Base-by-base conservation (phyloP, 2,888 invertebrate species). In the Shargacucullia verbasci region DNA sequence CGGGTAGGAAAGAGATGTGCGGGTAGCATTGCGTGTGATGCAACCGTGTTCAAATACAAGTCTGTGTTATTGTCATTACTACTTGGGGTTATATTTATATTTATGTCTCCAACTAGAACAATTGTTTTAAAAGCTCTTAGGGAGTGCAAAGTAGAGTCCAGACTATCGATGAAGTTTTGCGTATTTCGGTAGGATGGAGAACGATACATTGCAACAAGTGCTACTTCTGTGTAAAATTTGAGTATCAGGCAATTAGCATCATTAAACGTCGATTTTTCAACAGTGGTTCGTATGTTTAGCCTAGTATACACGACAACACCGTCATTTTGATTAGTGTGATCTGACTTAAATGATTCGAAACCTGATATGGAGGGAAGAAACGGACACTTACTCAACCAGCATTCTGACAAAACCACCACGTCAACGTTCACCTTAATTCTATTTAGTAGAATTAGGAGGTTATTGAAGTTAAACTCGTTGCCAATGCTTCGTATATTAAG, bases 291-390 rank as follows among this genome's bases (percentile, higher is more conserved):
- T 35, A 27, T 5, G 27, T 7, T 27, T 7, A 5, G 27, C 27
- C 27, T 27, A 27, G 7, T 7, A 27, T 27, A 50, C 20, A 35
- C 25, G n/a, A 54, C 40, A 12, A 40, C n/a, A n/a, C n/a, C n/a
- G 6, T 53, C 53, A 11, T 54, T 54, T 38, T 54, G 39, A 35
- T 54, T 54, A 7, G 46, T 39, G 27, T 40, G 39, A n/a, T 46
- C 46, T 11, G 54, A 45, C 34, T 0, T 27, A 25, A 31, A 34
- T 7, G 54, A 46, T 35, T 38, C 40, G 38, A 46, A 53, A 7
- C 53, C 53, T 11, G n/a, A 1, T 33, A 53, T 45, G 0, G 9
- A 10, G 12, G 52, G 52, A 29, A 44, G 43, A 8, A n/a, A 41
- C 13, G 50, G 41, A 35, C 41, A 41, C 35, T 50, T 50, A 14